Evolutionary conservation across 1,140 invertebrate genomes (phyloP).

Genomic region (Leucophenga varia): DNA sequence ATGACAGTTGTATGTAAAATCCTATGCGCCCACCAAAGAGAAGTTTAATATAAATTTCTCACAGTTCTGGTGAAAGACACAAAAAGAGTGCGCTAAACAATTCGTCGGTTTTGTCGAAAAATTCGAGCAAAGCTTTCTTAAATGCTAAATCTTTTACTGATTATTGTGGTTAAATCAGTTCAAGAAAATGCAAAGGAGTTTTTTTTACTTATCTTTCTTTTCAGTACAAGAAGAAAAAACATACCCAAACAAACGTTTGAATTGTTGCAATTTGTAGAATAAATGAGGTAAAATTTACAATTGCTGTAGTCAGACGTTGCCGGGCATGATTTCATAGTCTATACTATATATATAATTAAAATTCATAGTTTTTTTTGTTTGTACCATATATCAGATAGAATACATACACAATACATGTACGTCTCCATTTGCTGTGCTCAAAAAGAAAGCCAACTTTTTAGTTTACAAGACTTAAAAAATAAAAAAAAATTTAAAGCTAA

Average conservation of each 20-base stretch:
- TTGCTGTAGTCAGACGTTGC: too few species aligned
- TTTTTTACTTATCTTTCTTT: constrained; percentile 10
- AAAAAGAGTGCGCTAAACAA: constrained; percentile 16
- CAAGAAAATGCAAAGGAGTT: constrained; percentile 14
- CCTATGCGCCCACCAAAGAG: constrained; percentile 28
- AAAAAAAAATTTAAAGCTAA: constrained; percentile 32
- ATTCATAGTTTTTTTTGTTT: too few species aligned
- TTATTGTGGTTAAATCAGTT: constrained; percentile 23
- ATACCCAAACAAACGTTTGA: constrained; percentile 10
- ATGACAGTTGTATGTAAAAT: constrained; percentile 16
- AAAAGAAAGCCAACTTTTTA: too few species aligned
- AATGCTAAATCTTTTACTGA: constrained; percentile 5
- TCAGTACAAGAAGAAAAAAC: constrained; percentile 32
- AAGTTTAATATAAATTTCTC: constrained; percentile 56
- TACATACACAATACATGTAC: too few species aligned
- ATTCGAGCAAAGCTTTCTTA: constrained; percentile 25
- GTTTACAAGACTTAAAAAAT: constrained; percentile 31
- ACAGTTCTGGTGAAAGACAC: constrained; percentile 17
- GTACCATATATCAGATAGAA: too few species aligned
- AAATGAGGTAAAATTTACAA: constrained; percentile 18
- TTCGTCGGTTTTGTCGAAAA: constrained; percentile 13
- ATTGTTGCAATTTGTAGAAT: constrained; percentile 37
- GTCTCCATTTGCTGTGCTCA: too few species aligned
- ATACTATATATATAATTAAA: too few species aligned
- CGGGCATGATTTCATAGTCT: too few species aligned